Conservation (phyloP, 2,888 invertebrate genomes). For the Conomelus anceps region DNA sequence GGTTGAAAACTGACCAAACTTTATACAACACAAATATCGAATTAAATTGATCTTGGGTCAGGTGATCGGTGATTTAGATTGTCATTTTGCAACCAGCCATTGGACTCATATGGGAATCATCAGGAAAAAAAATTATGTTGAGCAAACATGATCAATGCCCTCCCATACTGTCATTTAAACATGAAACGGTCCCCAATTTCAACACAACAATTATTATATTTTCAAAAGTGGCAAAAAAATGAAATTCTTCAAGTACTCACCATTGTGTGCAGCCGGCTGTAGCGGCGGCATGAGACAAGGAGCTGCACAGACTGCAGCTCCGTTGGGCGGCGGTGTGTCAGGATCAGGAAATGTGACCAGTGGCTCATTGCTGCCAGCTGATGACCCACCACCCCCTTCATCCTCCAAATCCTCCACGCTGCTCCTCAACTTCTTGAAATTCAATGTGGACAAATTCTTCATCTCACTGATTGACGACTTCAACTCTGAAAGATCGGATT, state of each 20-base stretch:
- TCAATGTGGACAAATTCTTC: slow-evolving; percentile 55
- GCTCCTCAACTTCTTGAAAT: slow-evolving; percentile 26
- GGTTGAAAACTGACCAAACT: no score
- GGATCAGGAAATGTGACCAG: slow-evolving; percentile 76
- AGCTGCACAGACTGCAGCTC: slow-evolving; percentile 29
- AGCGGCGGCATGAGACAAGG: slow-evolving; percentile 11
- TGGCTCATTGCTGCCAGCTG: slow-evolving; percentile 45
- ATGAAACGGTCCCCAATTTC: no score
- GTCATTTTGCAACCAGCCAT: no score
- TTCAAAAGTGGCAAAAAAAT: no score
- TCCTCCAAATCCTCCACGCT: slow-evolving; percentile 37
- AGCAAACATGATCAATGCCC: no score
- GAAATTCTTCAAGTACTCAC: neutral
- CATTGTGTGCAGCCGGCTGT: slow-evolving; percentile 5
- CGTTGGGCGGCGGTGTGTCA: slow-evolving; percentile 59
- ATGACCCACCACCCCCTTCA: slow-evolving; percentile 37
- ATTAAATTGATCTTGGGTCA: no score
- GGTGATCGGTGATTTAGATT: no score
- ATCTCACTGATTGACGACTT: slow-evolving; percentile 82
- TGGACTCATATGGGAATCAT: no score
- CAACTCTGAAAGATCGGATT: slow-evolving; percentile 60
- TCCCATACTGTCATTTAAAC: no score
- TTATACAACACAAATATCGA: no score
- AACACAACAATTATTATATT: no score
- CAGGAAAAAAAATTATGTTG: no score